phyloP scores from a whole-genome alignment of 2,888 invertebrate species.

The Caenorhabditis doughertyi region DNA sequence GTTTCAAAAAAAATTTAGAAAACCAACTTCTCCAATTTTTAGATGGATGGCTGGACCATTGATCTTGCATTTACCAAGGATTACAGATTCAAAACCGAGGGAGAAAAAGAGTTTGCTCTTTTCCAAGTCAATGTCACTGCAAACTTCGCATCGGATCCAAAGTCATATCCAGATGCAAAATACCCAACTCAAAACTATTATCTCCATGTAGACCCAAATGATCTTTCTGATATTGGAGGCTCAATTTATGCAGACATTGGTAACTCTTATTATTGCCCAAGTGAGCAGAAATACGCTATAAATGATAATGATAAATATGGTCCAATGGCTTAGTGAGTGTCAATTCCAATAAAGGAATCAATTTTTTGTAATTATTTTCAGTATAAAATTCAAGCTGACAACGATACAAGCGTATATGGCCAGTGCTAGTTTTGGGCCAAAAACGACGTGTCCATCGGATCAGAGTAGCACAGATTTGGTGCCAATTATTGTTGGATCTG shows the following conservation, averaged over 20 bases:
- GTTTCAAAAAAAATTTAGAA: too few species aligned
- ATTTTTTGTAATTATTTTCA: conserved; percentile 30
- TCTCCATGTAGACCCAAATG: conserved; percentile 46
- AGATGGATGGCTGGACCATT: conserved; percentile 61
- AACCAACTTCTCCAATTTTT: not conserved
- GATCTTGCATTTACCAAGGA: conserved; percentile 63
- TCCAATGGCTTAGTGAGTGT: conserved; percentile 65
- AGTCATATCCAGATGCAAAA: conserved; percentile 63
- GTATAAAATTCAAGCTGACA: conserved; percentile 65
- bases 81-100: conserved; percentile 59
- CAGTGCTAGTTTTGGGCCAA: conserved; percentile 45
- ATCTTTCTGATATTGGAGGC: conserved; percentile 42
- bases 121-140: conserved; percentile 69
- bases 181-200: conserved; percentile 51
- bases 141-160: conserved; percentile 62
- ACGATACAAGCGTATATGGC: conserved; percentile 67
- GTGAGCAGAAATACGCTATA: conserved; percentile 69
- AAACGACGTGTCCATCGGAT: conserved; percentile 67
- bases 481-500: conserved; percentile 71
- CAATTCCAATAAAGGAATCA: not conserved
- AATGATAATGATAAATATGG: conserved; percentile 64
- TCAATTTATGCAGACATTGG: conserved; percentile 59
- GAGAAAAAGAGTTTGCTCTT: conserved; percentile 58
- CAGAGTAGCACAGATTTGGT: conserved; percentile 70
- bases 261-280: conserved; percentile 69